Conservation (phyloP, 2,888 invertebrate genomes). For the Tanypteryx hageni region DNA sequence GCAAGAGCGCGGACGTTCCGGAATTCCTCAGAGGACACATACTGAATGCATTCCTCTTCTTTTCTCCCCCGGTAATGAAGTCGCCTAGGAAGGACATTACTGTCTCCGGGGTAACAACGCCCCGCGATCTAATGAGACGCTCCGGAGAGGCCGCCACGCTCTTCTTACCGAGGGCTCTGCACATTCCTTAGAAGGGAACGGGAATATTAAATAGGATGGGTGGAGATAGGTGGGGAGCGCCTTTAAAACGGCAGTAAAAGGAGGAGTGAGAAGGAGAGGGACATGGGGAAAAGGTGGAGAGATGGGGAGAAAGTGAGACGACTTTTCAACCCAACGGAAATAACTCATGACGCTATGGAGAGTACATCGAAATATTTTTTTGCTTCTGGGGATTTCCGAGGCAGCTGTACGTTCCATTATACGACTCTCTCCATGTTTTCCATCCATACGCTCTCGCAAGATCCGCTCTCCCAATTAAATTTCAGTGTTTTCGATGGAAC, state of each 20-base stretch:
- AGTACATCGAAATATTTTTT: neutral
- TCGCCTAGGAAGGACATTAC: slow-evolving; percentile 15
- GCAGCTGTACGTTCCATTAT: too few species aligned
- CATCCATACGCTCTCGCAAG: too few species aligned
- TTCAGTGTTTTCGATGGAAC: too few species aligned
- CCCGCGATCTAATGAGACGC: neutral
- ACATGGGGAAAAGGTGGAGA: neutral
- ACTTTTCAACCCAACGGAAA: neutral
- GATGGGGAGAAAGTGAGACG: slow-evolving; percentile 6
- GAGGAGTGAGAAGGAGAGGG: neutral
- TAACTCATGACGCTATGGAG: neutral
- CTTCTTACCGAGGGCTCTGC: neutral
- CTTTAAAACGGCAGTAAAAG: slow-evolving; percentile 13
- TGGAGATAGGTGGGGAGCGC: neutral
- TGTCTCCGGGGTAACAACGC: slow-evolving; percentile 11
- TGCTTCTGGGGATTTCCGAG: neutral
- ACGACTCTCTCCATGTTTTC: too few species aligned
- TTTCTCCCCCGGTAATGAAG: slow-evolving; percentile 3
- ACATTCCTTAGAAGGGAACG: neutral
- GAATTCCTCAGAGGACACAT: neutral
- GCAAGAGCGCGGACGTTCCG: neutral
- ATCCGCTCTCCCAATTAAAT: too few species aligned
- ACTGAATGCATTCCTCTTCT: neutral
- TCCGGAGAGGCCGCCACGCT: neutral
- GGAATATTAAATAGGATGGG: slow-evolving; percentile 5